Base-by-base conservation (phyloP, 2,797 vertebrate genomes). In the Hydrolagus colliei region DNA sequence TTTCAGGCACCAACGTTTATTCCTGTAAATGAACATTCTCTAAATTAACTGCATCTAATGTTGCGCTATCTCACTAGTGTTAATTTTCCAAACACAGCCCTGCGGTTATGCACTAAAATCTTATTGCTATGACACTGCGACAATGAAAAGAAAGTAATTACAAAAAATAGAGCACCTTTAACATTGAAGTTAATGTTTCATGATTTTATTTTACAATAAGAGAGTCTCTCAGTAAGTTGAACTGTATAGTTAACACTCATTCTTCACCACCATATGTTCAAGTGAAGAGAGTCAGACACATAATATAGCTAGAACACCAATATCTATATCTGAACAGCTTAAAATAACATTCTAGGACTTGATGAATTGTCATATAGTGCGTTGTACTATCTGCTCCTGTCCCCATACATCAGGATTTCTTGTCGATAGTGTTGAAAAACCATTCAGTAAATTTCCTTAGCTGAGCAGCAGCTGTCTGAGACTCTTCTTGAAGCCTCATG, bases 371-470 rank as follows among this genome's bases (percentile, higher is more conserved):
- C 86, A 72, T 87, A 90, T 88, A 86, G 86, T 78, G 84, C 77
- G 78, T 87, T 86, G 88, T 67, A 84, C 41, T 87, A 86, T 14
- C 32, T 18, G 71, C 61, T 68, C 22, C 68, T 16, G 71, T 22
- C 11, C 73, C n/a, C 1, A 7, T 27, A 41, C 52, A 76, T 92
- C 91, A 95, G 87, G 95, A 94, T 88, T 97, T 98, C 91, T 98
- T 99, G 92, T 99, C 97, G 2, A 97, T 93, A 0, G 94, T 94
- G 92, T 94, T 96, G 93, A 99, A 98, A 92, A 99, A 98, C 97
- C 98, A 99, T 91, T 98, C 96, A 0, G 97, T 98, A 93, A 99
- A 99, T 91, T 96, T 98, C 90, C 96, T 95, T 92, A 99, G 96
- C 90, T 99, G 97, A 80, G 97, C 97, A 0, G 97, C 91, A 2